Evolutionary conservation across 2,888 invertebrate species (phyloP), one percentile per base, ranked within the genome.

Genomic region (Athalia rosae): DNA sequence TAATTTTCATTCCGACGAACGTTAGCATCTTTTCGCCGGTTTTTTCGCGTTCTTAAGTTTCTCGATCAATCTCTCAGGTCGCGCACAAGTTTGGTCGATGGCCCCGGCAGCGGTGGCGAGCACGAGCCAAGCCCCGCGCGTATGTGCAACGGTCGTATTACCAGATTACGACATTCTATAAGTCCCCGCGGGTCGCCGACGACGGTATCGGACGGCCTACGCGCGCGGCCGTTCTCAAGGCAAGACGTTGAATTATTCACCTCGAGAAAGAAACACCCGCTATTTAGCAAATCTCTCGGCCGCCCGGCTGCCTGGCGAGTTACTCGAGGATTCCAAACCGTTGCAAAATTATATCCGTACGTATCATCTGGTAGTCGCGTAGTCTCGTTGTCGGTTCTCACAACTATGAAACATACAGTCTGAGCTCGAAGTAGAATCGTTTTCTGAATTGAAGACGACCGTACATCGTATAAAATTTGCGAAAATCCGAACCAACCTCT

Each of bases 241-340:
- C 84, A 81, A 81, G 82, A 79, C 77, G 84, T 82, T 87, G 87
- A 87, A 87, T 87, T 84, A 87, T 87, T 86, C 86, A 87, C 78
- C 79, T 28, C 1, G 28, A 28, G 83, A 84, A 82, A 82, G 85
- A 85, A 84, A 82, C 83, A 71, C 83, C 84, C 82, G 83, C 84
- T 84, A 84, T 86, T 86, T 84, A 81, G 83, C 83, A 80, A 82
- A 82, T 82, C 82, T 82, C 59, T n/a, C 74, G n/a, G 13, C 61
- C 45, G n/a, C n/a, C n/a, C n/a, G n/a, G n/a, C 43, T 48, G 5
- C 61, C 28, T 9, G n/a, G 43, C 43, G 8, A 6, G 9, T 64
- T 9, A 9, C 9, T 61, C 61, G 47, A 74, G 61, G 61, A 74
- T 61, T 61, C 61, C 59, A 50, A 74, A 45, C 15, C 62, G 48